A percentile compares a stretch with the other conserved stretches of the same genome.
phyloP scores from a whole-genome alignment of 2,888 invertebrate species.

The Masnerella sp. region DNA sequence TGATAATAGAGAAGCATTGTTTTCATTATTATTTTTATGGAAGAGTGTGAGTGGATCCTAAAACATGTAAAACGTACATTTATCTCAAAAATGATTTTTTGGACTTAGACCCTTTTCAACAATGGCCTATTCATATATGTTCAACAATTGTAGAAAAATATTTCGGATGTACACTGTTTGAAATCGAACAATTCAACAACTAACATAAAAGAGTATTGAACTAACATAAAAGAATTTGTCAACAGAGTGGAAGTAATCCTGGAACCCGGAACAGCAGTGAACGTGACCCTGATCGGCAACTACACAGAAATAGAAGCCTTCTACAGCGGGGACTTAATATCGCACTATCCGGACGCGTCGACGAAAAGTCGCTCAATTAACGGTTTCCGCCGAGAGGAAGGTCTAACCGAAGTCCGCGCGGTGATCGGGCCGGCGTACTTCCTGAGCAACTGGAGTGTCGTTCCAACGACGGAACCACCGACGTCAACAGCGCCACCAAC shows the following conservation, averaged over 20 bases:
- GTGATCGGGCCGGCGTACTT: constrained; percentile 89
- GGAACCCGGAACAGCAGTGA: constrained; percentile 88
- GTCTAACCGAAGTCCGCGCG: constrained; percentile 83
- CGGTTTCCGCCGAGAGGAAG: constrained; percentile 83
- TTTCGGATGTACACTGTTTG: no score
- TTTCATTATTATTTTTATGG: no score
- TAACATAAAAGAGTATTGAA: no score
- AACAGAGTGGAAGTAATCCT: constrained; percentile 83
- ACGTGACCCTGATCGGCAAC: constrained; percentile 87
- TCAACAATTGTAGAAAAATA: no score
- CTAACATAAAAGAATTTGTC: no score
- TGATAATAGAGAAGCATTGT: no score
- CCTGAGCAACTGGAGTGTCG: constrained; percentile 85
- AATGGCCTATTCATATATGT: no score
- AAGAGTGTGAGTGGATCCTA: no score
- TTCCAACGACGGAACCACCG: constrained; percentile 87
- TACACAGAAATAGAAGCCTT: constrained; percentile 86
- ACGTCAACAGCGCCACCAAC: constrained; percentile 78
- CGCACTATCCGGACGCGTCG: constrained; percentile 83
- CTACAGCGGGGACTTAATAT: constrained; percentile 85
- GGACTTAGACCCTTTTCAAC: no score
- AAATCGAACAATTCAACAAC: no score
- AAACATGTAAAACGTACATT: no score
- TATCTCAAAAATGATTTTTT: no score
- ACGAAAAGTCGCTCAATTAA: constrained; percentile 81